phyloP scores from a whole-genome alignment of 2,113 vertebrate genomes.

The Dipodomys spectabilis region DNA sequence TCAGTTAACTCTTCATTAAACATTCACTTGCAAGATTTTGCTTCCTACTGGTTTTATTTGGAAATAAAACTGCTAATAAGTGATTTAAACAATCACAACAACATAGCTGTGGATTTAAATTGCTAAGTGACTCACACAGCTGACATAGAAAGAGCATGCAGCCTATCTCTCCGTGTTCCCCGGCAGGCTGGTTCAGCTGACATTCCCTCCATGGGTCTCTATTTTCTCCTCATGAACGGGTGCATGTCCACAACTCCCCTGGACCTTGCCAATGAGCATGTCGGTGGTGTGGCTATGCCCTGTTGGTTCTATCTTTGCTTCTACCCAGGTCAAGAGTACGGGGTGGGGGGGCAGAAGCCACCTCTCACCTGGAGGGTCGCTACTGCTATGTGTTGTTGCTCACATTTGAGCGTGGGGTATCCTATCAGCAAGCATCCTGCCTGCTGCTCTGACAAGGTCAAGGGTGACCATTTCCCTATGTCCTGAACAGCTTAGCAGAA shows the following conservation, averaged over 20 bases:
- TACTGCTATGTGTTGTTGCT: not conserved
- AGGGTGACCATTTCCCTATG: not conserved
- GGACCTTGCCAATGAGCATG: not conserved
- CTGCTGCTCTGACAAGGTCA: not conserved
- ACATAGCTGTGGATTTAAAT: not conserved
- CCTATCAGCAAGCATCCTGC: not conserved
- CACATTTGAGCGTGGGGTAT: not conserved
- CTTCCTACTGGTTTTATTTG: conserved; percentile 24
- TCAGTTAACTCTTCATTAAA: not conserved
- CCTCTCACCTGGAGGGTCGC: not conserved
- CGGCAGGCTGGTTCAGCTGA: not conserved
- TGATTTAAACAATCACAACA: not conserved
- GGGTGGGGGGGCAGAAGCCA: not conserved
- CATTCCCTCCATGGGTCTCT: not conserved
- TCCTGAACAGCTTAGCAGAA: not conserved
- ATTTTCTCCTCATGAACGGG: not conserved
- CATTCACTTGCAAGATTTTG: not conserved
- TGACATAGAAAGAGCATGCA: not conserved
- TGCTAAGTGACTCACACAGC: not conserved
- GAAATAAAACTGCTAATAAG: conserved; percentile 38
- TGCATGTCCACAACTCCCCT: not conserved
- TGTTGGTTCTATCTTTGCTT: too few species aligned
- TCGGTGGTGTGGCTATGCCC: too few species aligned
- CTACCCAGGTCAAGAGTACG: rapidly evolving
- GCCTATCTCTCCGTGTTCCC: not conserved